Evolutionary conservation across 2,888 invertebrate species (phyloP).

Genomic region (Aspidiotus rigidus): DNA sequence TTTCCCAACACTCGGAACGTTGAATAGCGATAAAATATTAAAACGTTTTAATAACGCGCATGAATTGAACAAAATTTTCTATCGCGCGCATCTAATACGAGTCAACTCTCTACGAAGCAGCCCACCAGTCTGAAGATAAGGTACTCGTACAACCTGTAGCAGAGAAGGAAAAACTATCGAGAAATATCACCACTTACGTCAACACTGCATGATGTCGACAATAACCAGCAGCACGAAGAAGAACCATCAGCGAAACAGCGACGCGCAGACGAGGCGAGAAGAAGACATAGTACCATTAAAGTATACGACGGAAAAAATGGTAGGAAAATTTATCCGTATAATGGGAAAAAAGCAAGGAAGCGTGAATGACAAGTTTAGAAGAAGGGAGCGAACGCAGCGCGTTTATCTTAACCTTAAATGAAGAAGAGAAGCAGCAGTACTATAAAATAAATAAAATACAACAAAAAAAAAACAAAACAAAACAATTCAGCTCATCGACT

Average conservation of each 20-base stretch:
- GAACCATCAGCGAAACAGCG: no score
- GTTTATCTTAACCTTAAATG: background rate
- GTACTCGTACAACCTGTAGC: no score
- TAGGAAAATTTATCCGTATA: conserved; percentile 28
- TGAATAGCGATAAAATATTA: no score
- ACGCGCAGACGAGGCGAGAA: conserved; percentile 20
- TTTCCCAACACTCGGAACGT: no score
- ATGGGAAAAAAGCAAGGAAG: conserved; percentile 35
- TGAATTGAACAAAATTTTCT: no score
- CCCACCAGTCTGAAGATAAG: no score
- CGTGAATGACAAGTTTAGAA: conserved; percentile 35
- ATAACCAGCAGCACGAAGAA: conserved; percentile 1
- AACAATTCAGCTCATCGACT: background rate
- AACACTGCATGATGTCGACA: conserved; percentile 9
- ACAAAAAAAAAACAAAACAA: background rate
- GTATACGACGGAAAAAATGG: conserved; percentile 19
- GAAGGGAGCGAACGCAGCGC: conserved; percentile 33
- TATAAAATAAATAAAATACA: background rate
- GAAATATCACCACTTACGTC: no score
- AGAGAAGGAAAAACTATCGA: no score
- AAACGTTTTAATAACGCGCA: no score
- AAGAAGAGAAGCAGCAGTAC: no score
- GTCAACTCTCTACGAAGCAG: no score
- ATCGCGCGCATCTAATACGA: no score
- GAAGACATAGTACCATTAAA: background rate